These are phyloP conservation scores for Pardosa pseudoannulata DNA, from an alignment of 2,888 invertebrate genomes.

Conservation along the genomic window DNA sequence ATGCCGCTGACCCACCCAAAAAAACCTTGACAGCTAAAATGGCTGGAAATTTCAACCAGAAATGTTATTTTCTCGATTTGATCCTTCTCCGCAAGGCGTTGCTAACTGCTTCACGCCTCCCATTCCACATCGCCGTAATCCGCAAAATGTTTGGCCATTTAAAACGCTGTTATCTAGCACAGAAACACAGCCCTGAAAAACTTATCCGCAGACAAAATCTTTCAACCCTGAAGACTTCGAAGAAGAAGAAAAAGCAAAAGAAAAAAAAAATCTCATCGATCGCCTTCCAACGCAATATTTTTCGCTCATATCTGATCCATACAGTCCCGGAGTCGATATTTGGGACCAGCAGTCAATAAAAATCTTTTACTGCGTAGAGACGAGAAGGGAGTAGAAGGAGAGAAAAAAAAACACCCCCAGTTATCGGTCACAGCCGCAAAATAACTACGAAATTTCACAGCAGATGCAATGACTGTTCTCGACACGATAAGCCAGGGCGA, in stretches of 20 bases:
- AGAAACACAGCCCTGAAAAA: background rate
- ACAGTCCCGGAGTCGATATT: background rate
- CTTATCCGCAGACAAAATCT: constrained; percentile 9
- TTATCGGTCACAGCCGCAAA: background rate
- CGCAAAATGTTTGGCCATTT: no score
- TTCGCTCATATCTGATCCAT: constrained; percentile 1
- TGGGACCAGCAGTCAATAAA: constrained; percentile 15
- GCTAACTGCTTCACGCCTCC: no score
- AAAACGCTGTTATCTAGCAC: background rate
- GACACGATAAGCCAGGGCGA: background rate
- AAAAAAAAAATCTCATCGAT: background rate
- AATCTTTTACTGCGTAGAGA: constrained; percentile 17
- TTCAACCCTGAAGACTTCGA: constrained; percentile 7
- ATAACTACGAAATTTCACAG: background rate
- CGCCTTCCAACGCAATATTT: background rate
- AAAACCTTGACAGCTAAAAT: no score
- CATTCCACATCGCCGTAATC: no score
- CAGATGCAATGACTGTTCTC: background rate
- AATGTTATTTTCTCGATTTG: no score
- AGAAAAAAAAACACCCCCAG: background rate
- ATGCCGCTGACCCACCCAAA: no score
- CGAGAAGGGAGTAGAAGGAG: no score
- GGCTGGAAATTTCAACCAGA: no score
- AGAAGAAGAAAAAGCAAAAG: no score
- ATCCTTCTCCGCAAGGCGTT: no score